Evolutionary conservation across 2,888 invertebrate species (phyloP), one percentile per base, ranked within the genome.

Genomic region (Polietes domitor): DNA sequence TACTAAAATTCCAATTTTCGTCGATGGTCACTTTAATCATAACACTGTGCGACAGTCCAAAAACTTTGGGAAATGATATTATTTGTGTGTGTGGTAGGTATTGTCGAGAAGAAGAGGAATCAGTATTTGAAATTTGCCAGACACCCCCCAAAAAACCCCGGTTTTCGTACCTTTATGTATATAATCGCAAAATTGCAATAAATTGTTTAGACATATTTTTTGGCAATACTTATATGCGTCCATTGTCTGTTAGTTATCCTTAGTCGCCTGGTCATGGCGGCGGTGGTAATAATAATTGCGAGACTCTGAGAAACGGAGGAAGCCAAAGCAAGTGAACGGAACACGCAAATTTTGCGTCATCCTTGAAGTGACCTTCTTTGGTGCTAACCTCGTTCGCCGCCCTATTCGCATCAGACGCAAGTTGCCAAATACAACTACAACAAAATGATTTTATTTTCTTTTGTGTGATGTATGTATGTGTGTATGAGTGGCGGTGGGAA

Each of bases 291-390:
- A 37, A 37, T 37, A 37, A 37, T 9, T 37, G 37, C 9, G 32
- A 32, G 32, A 12, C 37, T 37, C 10, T 7, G 1, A 37, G 37
- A 7, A 37, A 9, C 7, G 21, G 21, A 58, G 58, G 58, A 58
- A 58, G 24, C 15, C n/a, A 26, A 19, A 21, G 21, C 12, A 15
- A 72, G 37, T 24, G 53, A 43, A 55, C n/a, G 28, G 17, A 24
- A 32, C 63, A 76, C 53, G 53, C 70, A 71, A 58, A 77, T 63
- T 88, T 86, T 87, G 87, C 87, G 86, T 87, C 87, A 88, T 89
- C 90, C 89, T 89, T 90, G 88, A 81, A 85, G 77, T 89, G 89
- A 89, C 89, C 89, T 89, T 89, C 89, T 37, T 37, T 47, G 15
- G 47, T 74, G 76, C 68, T 77, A 78, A 73, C 53, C 68, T 76